These are phyloP conservation scores for Gryon sp. DNA, from an alignment of 1,140 invertebrate genomes.

Conservation along the genomic window DNA sequence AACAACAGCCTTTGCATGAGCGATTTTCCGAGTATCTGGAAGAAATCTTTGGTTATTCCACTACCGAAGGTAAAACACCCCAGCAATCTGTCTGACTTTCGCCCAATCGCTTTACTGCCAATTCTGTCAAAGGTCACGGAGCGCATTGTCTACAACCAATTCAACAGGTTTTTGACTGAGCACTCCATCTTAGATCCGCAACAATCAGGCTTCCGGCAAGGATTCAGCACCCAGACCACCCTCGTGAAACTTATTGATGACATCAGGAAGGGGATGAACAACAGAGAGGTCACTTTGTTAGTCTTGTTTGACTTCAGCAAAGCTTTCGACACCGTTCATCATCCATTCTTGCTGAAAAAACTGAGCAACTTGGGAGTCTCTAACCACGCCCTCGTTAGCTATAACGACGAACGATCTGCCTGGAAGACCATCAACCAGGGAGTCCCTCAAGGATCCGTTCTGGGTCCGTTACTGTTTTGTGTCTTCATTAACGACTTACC, in stretches of 20 bases:
- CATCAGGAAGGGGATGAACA: not conserved
- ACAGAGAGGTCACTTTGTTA: not conserved
- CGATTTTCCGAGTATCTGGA: slow-evolving; percentile 5
- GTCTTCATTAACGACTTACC: not conserved
- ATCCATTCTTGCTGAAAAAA: not conserved
- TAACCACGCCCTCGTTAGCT: not conserved
- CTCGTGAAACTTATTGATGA: not conserved
- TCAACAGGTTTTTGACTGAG: not conserved
- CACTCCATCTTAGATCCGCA: not conserved
- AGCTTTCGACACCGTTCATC: slow-evolving; percentile 5
- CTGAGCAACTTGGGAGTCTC: not conserved
- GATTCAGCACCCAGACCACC: not conserved
- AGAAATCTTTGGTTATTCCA: not conserved
- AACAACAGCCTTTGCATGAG: not conserved
- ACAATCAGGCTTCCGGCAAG: not conserved
- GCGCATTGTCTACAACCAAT: not conserved
- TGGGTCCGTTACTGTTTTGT: not conserved
- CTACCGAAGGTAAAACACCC: not conserved
- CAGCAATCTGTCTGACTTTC: not conserved
- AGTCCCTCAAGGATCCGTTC: slow-evolving; percentile 4
- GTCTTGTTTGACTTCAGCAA: slow-evolving; percentile 5
- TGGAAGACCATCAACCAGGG: not conserved
- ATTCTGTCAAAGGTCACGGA: slow-evolving; percentile 2
- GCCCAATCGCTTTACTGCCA: not conserved
- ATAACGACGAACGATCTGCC: not conserved